Evolutionary conservation across 2,113 vertebrate genomes (phyloP), one percentile per base, ranked within the genome.

Genomic region (Notothenia coriiceps): DNA sequence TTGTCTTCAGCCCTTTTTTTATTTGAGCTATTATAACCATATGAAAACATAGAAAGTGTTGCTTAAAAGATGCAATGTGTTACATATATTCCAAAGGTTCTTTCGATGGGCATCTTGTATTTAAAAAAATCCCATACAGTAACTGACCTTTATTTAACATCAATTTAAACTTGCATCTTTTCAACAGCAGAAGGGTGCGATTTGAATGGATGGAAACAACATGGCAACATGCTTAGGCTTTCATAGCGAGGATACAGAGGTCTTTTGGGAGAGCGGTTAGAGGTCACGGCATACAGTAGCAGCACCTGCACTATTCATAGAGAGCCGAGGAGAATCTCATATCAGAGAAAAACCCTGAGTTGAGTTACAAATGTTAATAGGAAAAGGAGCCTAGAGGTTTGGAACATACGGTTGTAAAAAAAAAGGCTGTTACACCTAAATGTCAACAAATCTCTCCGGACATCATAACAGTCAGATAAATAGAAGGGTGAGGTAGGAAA

Each of bases 121-220:
- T 14, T 40, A 57, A 57, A 46, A 20, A 51, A 12, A 7, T 69
- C 15, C 61, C 29, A 29, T 22, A 20, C 35, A 40, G 35, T 51
- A n/a, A 50, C 61, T 60, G 50, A 63, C 54, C 29, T 65, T 4
- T 0, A 2, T 51, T 65, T 61, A 7, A 15, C 33, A 17, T 64
- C n/a, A 50, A 0, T 57, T 64, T 60, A 63, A 70, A 64, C 29
- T 15, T 18, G 40, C 2, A 20, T 57, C 8, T 40, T 40, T 40
- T 8, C 35, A 40, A 7, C 6, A 7, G 35, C 35, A 6, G 7
- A 40, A 40, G 35, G 33, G 33, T 10, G 6, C 17, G 10, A 29
- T 73, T 60, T 72, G 33, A 46, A 20, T 20, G 29, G 13, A n/a
- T 43, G n/a, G 35, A 50, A 73, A 55, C 22, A 55, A 55, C 29